phyloP scores from a whole-genome alignment of 2,888 invertebrate species.

The Orthonychiurus folsomi region DNA sequence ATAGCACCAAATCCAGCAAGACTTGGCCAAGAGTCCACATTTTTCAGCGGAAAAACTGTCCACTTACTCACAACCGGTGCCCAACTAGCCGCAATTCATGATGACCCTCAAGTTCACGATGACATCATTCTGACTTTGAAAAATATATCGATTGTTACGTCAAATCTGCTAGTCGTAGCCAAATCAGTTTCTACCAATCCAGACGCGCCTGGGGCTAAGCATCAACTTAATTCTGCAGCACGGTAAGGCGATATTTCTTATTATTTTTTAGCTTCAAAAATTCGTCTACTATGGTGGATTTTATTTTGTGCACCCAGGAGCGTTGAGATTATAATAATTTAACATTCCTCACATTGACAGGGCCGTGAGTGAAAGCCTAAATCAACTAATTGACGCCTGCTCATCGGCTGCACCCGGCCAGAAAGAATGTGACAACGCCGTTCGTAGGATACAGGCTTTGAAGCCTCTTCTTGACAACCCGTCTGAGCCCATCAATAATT shows the following conservation, averaged over 20 bases:
- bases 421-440: conserved; percentile 92
- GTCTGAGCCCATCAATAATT: conserved; percentile 75
- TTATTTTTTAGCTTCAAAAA: conserved; percentile 6
- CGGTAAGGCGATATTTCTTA: conserved; percentile 43
- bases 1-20: conserved; percentile 55
- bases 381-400: conserved; percentile 75
- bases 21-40: conserved; percentile 64
- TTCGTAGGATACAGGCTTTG: conserved; percentile 80
- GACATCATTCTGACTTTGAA: conserved; percentile 80
- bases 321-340: conserved; percentile 19
- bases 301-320: conserved; percentile 4
- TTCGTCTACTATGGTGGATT: not conserved
- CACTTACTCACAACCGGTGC: conserved; percentile 34
- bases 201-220: conserved; percentile 79
- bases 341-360: too few species aligned
- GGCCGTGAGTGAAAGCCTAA: conserved; percentile 85
- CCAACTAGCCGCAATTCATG: conserved; percentile 35
- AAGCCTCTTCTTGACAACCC: conserved; percentile 74
- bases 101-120: conserved; percentile 64
- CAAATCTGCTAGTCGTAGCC: conserved; percentile 74
- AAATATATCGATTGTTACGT: conserved; percentile 76
- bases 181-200: conserved; percentile 85
- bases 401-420: conserved; percentile 89
- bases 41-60: conserved; percentile 54
- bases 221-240: conserved; percentile 77